Evolutionary conservation across 2,888 invertebrate species (phyloP).

Genomic region (Phoenoteleia sp.): DNA sequence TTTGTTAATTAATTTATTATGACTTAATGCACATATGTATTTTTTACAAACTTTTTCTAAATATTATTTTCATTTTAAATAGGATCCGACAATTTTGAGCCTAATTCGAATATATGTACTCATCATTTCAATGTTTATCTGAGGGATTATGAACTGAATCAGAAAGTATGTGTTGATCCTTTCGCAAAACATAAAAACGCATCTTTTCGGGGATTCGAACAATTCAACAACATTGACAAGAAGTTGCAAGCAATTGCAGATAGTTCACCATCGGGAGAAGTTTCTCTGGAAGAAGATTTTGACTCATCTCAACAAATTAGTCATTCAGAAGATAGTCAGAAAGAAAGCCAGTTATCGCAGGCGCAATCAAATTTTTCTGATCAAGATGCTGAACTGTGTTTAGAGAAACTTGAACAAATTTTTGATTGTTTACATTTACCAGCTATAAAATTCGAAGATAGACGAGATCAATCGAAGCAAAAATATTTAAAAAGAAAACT

Average conservation of each 20-base stretch:
- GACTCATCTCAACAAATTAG: not conserved
- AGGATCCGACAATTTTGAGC: not conserved
- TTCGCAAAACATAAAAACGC: slow-evolving; percentile 6
- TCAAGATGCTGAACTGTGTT: not conserved
- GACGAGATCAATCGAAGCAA: not conserved
- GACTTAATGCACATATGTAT: too few relatives aligned
- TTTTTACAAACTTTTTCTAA: not conserved
- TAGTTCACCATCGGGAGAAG: too few relatives aligned
- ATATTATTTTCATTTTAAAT: not conserved
- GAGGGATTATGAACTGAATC: not conserved
- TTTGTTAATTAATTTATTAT: too few relatives aligned
- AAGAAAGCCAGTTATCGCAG: not conserved
- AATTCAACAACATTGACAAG: not conserved
- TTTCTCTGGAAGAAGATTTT: too few relatives aligned
- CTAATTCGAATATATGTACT: not conserved
- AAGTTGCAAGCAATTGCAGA: not conserved
- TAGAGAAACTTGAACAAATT: not conserved
- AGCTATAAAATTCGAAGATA: not conserved
- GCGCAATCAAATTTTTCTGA: not conserved
- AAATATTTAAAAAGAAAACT: not conserved
- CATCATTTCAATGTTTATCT: not conserved
- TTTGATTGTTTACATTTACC: not conserved
- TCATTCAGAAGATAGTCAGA: too few relatives aligned
- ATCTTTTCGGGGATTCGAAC: slow-evolving; percentile 3
- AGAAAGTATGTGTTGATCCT: slow-evolving; percentile 1